These are phyloP conservation scores for Danaus plexippus DNA, from an alignment of 1,140 invertebrate genomes.

Conservation along the genomic window DNA sequence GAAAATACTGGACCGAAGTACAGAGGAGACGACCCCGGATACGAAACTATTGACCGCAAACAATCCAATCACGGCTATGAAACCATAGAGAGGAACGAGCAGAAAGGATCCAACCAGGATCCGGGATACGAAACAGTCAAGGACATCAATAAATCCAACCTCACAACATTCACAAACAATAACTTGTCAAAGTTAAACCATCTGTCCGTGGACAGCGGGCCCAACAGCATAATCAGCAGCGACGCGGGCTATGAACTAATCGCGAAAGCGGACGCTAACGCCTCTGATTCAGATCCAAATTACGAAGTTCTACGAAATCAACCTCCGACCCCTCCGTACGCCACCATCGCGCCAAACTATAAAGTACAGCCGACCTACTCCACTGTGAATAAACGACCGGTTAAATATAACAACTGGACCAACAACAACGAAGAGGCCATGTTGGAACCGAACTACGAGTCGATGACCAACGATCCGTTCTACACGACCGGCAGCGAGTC, in stretches of 20 bases:
- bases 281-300: slow-evolving; percentile 78
- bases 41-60: slow-evolving; percentile 66
- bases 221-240: slow-evolving; percentile 72
- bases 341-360: slow-evolving; percentile 60
- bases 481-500: slow-evolving; percentile 80
- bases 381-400: slow-evolving; percentile 69
- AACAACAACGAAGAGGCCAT: slow-evolving; percentile 60
- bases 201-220: slow-evolving; percentile 65
- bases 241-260: slow-evolving; percentile 77
- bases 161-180: slow-evolving; percentile 39
- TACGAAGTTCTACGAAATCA: slow-evolving; percentile 79
- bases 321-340: slow-evolving; percentile 63
- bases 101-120: slow-evolving; percentile 63
- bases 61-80: slow-evolving; percentile 68
- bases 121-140: slow-evolving; percentile 77
- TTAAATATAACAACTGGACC: slow-evolving; percentile 54
- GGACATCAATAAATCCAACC: slow-evolving; percentile 46
- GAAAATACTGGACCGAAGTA: slow-evolving; percentile 34
- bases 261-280: slow-evolving; percentile 65
- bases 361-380: slow-evolving; percentile 70
- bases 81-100: slow-evolving; percentile 63
- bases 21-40: slow-evolving; percentile 65
- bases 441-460: slow-evolving; percentile 77
- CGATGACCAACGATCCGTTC: slow-evolving; percentile 76
- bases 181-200: slow-evolving; percentile 50